Evolutionary conservation across 2,113 vertebrate genomes (phyloP).

Genomic region (Lepisosteus osseus): DNA sequence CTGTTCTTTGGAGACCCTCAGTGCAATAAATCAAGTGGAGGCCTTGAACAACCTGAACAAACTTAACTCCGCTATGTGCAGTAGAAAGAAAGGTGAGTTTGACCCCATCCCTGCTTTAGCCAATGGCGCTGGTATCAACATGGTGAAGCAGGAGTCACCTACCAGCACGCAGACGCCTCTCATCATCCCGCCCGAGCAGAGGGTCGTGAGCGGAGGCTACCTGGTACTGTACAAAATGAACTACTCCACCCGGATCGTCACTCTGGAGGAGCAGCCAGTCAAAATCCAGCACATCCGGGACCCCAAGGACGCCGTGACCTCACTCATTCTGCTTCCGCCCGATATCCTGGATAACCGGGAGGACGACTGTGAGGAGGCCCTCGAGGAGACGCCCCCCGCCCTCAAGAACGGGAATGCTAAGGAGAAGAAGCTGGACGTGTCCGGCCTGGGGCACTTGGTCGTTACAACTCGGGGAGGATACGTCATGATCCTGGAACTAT

Average conservation of each 20-base stretch:
- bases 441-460: constrained; percentile 90
- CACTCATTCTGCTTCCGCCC: constrained; percentile 90
- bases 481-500: constrained; percentile 95
- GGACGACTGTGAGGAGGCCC: constrained; percentile 87
- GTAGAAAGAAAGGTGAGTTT: constrained; percentile 81
- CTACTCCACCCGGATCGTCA: constrained; percentile 94
- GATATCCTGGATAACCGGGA: constrained; percentile 92
- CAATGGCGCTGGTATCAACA: constrained; percentile 78
- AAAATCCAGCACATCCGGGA: constrained; percentile 96
- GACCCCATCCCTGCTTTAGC: constrained; percentile 74
- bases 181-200: constrained; percentile 85
- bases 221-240: constrained; percentile 96
- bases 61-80: constrained; percentile 93
- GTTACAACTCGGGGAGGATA: constrained; percentile 94
- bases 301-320: constrained; percentile 91
- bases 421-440: constrained; percentile 79
- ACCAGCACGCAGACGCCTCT: constrained; percentile 81
- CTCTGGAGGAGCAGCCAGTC: constrained; percentile 90
- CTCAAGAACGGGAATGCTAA: constrained; percentile 77
- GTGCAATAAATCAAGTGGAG: constrained; percentile 97
- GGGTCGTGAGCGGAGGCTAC: constrained; percentile 83
- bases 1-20: constrained; percentile 82
- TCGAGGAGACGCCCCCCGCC: constrained; percentile 78
- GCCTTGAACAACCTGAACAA: constrained; percentile 98
- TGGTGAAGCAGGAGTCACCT: constrained; percentile 79